phyloP scores from a whole-genome alignment of 2,797 vertebrate genomes.

The Chromobotia macracanthus region DNA sequence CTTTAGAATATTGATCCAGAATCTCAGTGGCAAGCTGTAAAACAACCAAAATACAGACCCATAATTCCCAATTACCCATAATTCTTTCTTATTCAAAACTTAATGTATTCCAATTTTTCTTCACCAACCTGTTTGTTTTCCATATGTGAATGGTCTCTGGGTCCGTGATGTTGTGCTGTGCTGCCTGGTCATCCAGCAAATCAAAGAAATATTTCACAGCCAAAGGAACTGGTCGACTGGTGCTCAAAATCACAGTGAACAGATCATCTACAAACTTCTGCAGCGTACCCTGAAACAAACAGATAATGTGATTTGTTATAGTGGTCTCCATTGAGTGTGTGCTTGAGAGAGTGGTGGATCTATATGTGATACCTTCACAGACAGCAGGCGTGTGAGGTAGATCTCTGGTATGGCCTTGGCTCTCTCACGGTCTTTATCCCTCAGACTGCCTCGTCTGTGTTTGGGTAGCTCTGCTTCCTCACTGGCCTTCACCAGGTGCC shows the following conservation, averaged over 20 bases:
- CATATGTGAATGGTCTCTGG: slow-evolving; percentile 96
- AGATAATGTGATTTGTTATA: too few relatives aligned
- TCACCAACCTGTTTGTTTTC: slow-evolving; percentile 93
- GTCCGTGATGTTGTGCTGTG: slow-evolving; percentile 85
- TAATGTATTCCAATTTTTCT: background rate
- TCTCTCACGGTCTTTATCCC: slow-evolving; percentile 83
- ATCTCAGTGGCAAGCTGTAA: slow-evolving; percentile 88
- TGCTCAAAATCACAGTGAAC: slow-evolving; percentile 95
- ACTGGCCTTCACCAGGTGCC: slow-evolving; percentile 93
- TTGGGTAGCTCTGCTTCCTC: slow-evolving; percentile 92
- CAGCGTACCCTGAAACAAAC: slow-evolving; percentile 84
- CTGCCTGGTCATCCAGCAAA: slow-evolving; percentile 91
- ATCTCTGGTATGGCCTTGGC: slow-evolving; percentile 88
- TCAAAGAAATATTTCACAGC: slow-evolving; percentile 98
- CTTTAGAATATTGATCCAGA: slow-evolving; percentile 98
- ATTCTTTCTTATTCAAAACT: background rate
- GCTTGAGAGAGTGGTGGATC: background rate
- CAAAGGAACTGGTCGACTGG: slow-evolving; percentile 88
- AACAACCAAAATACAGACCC: background rate
- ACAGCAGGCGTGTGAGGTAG: slow-evolving; percentile 85
- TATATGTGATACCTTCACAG: slow-evolving; percentile 80
- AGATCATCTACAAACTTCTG: slow-evolving; percentile 97
- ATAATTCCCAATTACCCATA: background rate
- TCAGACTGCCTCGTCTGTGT: slow-evolving; percentile 88
- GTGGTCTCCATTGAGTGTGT: background rate